A percentile compares a stretch with the other conserved stretches of the same genome.
Conservation (phyloP, 2,888 invertebrate species). For the Drosophila anceps region DNA sequence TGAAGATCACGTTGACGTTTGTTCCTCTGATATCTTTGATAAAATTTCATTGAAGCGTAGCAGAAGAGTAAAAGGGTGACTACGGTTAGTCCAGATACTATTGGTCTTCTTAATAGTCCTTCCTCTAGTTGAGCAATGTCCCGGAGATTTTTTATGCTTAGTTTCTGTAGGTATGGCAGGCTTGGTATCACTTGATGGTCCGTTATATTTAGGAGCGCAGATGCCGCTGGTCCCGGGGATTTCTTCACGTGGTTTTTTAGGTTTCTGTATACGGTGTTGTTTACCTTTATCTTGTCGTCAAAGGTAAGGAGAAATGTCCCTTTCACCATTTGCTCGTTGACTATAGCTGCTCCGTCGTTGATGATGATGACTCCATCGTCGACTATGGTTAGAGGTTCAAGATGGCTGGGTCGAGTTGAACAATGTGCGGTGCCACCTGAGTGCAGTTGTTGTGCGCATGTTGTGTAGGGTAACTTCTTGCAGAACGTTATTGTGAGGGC, state of each 20-base stretch:
- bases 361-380: constrained; percentile 3
- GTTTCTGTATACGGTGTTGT: too few relatives aligned
- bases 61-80: neutral
- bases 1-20: neutral
- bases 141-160: too few relatives aligned
- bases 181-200: too few relatives aligned
- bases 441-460: neutral
- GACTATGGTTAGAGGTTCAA: neutral
- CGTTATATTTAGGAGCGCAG: too few relatives aligned
- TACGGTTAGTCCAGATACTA: too few relatives aligned
- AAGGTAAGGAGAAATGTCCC: neutral
- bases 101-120: too few relatives aligned
- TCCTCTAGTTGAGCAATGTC: too few relatives aligned
- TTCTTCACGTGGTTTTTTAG: too few relatives aligned
- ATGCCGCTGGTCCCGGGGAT: too few relatives aligned
- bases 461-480: neutral
- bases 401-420: neutral
- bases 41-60: neutral
- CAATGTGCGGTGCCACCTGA: constrained; percentile 1
- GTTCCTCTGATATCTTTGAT: neutral
- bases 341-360: neutral
- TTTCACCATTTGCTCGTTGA: neutral
- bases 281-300: too few relatives aligned
- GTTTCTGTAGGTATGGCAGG: too few relatives aligned
- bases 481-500: neutral